Percentiles rank a stretch among this genome's conserved stretches.
phyloP scores from a whole-genome alignment of 2,113 vertebrate species.

The Xyrauchen texanus region DNA sequence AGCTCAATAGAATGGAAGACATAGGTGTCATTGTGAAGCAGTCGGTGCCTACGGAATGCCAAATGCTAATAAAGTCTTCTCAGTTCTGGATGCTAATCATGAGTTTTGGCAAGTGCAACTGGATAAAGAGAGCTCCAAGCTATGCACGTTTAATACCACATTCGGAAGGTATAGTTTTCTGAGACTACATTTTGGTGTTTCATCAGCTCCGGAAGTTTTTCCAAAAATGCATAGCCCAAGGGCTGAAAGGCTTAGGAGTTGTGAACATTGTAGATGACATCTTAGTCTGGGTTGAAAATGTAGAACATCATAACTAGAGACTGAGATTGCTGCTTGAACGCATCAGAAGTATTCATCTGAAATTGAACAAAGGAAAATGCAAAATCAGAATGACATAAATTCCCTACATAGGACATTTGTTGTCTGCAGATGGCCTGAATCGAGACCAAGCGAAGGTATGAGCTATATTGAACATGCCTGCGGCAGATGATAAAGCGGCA shows the following conservation, averaged over 20 bases:
- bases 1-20: no score
- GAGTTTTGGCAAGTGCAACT: conserved; percentile 29
- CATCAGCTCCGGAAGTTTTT: conserved; percentile 8
- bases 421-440: no score
- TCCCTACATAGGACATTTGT: no score
- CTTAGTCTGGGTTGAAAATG: neutral
- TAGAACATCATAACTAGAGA: neutral
- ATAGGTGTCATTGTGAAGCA: no score
- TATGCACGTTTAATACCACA: conserved; percentile 31
- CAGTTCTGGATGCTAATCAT: conserved; percentile 27
- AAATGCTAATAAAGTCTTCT: conserved; percentile 31
- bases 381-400: no score
- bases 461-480: no score
- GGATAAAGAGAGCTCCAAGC: conserved; percentile 23
- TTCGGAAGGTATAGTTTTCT: neutral
- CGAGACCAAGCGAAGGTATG: no score
- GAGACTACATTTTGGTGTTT: neutral
- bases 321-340: neutral
- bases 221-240: neutral
- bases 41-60: no score
- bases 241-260: neutral
- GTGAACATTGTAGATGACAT: neutral
- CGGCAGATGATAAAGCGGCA: no score
- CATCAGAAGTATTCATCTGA: neutral
- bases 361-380: neutral